Percentiles rank a stretch among this genome's conserved stretches.
These are phyloP conservation scores for Budorcas taxicolor DNA, from an alignment of 2,113 vertebrate species.

Conservation along the genomic window DNA sequence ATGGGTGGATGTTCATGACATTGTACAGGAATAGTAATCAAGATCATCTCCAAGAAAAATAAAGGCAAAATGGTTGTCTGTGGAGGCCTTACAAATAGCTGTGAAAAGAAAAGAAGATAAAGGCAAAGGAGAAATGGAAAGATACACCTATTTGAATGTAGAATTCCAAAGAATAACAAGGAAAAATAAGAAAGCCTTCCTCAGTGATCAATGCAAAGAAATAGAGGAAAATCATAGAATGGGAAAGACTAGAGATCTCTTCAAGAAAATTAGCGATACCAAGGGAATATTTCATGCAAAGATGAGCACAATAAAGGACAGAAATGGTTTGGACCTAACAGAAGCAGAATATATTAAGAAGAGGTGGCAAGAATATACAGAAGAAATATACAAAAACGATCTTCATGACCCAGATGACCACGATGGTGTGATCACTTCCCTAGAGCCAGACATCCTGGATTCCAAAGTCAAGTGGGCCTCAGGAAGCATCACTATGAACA, in stretches of 20 bases:
- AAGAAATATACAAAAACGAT: neutral
- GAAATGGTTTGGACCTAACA: neutral
- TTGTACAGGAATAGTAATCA: neutral
- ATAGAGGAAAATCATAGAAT: neutral
- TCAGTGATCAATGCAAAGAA: neutral
- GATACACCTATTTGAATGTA: neutral
- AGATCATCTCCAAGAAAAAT: neutral
- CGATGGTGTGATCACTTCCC: fast-evolving
- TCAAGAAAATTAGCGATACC: neutral
- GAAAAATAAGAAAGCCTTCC: neutral
- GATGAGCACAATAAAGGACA: neutral
- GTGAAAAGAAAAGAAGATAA: neutral
- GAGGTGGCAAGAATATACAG: neutral
- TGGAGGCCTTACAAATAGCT: neutral
- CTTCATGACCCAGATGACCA: neutral
- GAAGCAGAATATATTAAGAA: neutral
- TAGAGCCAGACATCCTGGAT: neutral
- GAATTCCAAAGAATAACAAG: neutral
- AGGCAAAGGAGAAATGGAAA: neutral
- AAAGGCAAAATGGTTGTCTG: neutral
- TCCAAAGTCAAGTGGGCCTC: neutral
- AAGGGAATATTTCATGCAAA: neutral
- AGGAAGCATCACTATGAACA: neutral
- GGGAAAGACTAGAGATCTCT: neutral
- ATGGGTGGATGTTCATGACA: neutral